Percentiles rank a stretch among this genome's conserved stretches.
These are phyloP conservation scores for Ornithoptera priamus DNA, from an alignment of 2,888 invertebrate species.

Conservation along the genomic window DNA sequence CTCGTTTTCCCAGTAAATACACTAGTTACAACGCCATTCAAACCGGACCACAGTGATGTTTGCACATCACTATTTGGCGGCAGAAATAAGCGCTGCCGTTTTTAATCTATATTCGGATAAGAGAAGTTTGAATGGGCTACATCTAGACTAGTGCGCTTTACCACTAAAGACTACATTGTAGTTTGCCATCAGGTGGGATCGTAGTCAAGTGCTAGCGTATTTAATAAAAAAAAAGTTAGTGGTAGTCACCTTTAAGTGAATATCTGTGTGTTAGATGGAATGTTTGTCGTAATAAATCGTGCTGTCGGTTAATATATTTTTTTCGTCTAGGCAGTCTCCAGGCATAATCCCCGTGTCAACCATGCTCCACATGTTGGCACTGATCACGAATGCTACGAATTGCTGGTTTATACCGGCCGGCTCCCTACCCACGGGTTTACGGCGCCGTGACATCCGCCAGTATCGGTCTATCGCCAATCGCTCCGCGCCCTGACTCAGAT, in stretches of 20 bases:
- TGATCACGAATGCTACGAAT: slow-evolving; percentile 6
- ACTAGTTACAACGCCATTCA: no score
- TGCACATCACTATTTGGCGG: no score
- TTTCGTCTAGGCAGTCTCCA: neutral
- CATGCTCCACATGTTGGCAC: slow-evolving; percentile 11
- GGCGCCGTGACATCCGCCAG: slow-evolving; percentile 28
- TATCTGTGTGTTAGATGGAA: neutral
- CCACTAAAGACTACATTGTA: no score
- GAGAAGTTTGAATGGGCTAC: no score
- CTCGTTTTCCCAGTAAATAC: no score
- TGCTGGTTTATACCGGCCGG: slow-evolving; percentile 9
- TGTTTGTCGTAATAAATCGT: neutral
- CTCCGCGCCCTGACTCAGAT: slow-evolving; percentile 12
- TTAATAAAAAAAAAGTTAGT: neutral
- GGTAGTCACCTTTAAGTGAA: neutral
- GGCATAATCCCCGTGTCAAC: neutral
- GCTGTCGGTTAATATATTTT: slow-evolving; percentile 1
- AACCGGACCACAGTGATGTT: no score
- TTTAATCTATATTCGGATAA: no score
- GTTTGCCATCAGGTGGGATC: no score
- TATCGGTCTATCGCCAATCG: slow-evolving; percentile 25
- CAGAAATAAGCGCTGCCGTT: no score
- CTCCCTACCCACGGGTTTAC: slow-evolving; percentile 15
- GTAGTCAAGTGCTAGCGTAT: no score
- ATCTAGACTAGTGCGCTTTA: no score